A percentile compares a stretch with the other conserved stretches of the same genome.
Evolutionary conservation across 2,113 vertebrate species (phyloP).

Genomic region (human (Homo sapiens)): DNA sequence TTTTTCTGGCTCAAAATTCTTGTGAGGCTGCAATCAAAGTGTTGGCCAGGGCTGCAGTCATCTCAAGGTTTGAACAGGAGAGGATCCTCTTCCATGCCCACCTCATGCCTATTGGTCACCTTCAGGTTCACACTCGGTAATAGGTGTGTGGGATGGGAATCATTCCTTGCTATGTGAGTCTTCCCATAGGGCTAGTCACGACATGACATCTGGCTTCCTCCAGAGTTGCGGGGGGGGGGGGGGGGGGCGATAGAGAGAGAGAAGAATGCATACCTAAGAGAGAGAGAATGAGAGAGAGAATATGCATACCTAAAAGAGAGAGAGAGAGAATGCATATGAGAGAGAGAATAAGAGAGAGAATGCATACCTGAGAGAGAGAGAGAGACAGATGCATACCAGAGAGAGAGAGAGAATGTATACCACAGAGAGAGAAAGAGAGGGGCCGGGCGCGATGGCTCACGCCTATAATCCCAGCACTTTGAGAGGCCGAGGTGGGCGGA

Average conservation of each 20-base stretch:
- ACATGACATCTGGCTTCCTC: not conserved
- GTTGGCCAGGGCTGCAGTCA: accelerated
- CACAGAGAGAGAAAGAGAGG: not conserved
- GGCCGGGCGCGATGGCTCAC: too few species aligned
- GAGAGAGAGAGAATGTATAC: not conserved
- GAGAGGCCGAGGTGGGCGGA: too few species aligned
- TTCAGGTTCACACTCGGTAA: not conserved
- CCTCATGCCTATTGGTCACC: accelerated
- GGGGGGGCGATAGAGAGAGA: accelerated
- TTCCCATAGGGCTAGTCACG: not conserved
- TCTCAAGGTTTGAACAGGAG: accelerated
- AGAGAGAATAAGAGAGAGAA: too few species aligned
- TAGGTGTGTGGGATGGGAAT: too few species aligned
- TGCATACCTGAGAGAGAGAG: too few species aligned
- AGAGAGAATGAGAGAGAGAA: too few species aligned
- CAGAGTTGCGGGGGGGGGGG: not conserved
- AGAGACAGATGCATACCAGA: too few species aligned
- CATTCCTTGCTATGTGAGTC: not conserved
- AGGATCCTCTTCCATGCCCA: too few species aligned
- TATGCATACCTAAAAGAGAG: not conserved
- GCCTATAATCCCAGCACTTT: too few species aligned
- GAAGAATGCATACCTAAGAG: not conserved
- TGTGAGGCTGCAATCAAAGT: too few species aligned
- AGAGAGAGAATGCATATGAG: too few species aligned
- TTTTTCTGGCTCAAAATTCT: not conserved